Base-by-base conservation (phyloP, 2,888 invertebrate species). In the Sphaerophoria rueppellii region DNA sequence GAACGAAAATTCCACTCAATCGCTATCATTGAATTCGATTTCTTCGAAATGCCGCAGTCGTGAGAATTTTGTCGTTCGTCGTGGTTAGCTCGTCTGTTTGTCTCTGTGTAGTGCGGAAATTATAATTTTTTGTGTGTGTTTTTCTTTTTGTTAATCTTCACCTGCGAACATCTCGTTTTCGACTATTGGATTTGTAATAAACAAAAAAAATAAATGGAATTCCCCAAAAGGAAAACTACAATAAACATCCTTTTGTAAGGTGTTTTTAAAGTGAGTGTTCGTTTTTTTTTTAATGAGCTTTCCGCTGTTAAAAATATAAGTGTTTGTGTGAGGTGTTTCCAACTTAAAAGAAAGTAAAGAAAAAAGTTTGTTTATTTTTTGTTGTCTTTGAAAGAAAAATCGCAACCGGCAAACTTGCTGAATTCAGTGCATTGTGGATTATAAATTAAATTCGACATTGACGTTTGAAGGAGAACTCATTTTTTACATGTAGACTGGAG, bases 401-500 rank as follows among this genome's bases (percentile, higher is more conserved):
- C 43, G 24, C 34, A 54, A 40, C 69, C 76, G 76, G 81, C 65
- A 52, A 14, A 48, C 83, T 6, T 40, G 40, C 40, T 40, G 40
- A 7, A 82, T 83, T 4, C 35, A 32, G 32, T 11, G 67, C 63
- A 69, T 65, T 74, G 80, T 80, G 81, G 65, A 12, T 61, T 7
- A 63, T 72, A 67, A 58, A 48, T 50, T 46, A 61, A 16, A 24
- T 71, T 46, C 63, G 63, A 63, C 74, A 61, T 46, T 58, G 75
- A 58, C 50, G 71, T 74, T 55, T 63, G 63, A 35, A 43, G 71
- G 74, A 79, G 65, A 75, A 80, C 61, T 76, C 72, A n/a, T 73
- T 70, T 77, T 73, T 81, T 85, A 75, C 87, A 88, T 88, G 88
- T 87, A 87, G 87, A 85, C 88, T 87, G 86, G 87, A 86, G 83